Evolutionary conservation across 92 coral and sea anemone genomes (phyloP).

Genomic region (Desmophyllum pertusum): DNA sequence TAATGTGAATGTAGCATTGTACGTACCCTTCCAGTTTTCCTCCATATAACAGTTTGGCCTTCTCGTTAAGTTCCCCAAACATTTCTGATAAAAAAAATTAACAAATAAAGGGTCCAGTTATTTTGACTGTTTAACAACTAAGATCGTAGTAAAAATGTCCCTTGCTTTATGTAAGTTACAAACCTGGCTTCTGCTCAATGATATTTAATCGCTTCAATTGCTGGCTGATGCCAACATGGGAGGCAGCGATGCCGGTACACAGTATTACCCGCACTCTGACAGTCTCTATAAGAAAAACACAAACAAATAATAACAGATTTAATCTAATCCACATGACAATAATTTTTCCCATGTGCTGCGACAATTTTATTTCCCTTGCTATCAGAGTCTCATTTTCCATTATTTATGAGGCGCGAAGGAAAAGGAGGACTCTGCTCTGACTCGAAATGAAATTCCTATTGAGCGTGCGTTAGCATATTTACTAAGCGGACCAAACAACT

Average conservation of each 20-base stretch:
- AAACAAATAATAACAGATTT: no score
- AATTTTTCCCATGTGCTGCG: background rate
- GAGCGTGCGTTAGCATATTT: no score
- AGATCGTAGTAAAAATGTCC: no score
- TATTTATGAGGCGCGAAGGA: no score
- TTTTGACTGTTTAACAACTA: no score
- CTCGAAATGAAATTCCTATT: no score
- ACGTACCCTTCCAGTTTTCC: slow-evolving; percentile 80
- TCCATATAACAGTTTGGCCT: slow-evolving; percentile 74
- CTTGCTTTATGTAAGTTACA: no score
- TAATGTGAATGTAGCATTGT: background rate
- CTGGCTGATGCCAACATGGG: slow-evolving; percentile 92
- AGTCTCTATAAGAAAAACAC: slow-evolving; percentile 70
- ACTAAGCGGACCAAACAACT: no score
- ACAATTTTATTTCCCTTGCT: no score
- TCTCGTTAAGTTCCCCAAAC: slow-evolving; percentile 86
- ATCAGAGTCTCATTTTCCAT: no score
- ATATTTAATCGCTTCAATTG: slow-evolving; percentile 89
- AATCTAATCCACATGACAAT: background rate
- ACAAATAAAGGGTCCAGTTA: background rate
- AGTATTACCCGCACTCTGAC: slow-evolving; percentile 97
- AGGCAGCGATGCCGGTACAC: slow-evolving; percentile 85
- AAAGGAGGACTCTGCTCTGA: no score
- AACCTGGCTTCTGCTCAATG: slow-evolving; percentile 92
- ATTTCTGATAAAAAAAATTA: slow-evolving; percentile 62